Evolutionary conservation across 2,797 vertebrate species (phyloP), one percentile per base, ranked within the genome.

Genomic region (Parauchenoglanis punctatus): DNA sequence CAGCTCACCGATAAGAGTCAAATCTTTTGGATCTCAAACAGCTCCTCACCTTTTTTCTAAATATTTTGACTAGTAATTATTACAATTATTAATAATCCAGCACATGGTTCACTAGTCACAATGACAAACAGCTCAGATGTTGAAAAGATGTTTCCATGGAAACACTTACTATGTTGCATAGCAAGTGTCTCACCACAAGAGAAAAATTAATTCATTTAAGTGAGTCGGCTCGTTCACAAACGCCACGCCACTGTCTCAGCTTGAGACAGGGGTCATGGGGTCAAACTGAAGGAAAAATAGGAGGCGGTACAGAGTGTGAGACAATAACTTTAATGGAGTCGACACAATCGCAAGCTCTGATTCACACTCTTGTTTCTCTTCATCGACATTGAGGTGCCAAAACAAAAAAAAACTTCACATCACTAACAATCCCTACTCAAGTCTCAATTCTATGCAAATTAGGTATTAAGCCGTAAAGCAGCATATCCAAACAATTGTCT

Each of bases 311-410:
- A 28, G 52, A 44, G 81, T 17, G 7, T 4, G 23, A 35, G 58
- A 89, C 85, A 81, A 88, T 84, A 56, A 52, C 84, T 88, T 90
- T 89, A 91, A 91, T 89, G 85, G 80, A 91, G 88, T 87, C 67
- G 15, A n/a, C 6, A 13, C 61, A 65, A 54, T 78, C 52, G 70
- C 67, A 81, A 61, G 86, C 82, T 61, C 72, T 40, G 56, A 56
- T 82, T 73, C 82, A 85, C 83, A 81, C 76, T 17, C 31, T 83
- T 82, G 81, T 67, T 83, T 31, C 46, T 18, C 25, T 20, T 25
- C 17, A 31, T 54, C 18, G 20, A 58, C 76, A 17, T 44, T 2
- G 23, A 49, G 35, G 25, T 75, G 72, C 25, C 49, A n/a, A n/a
- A 56, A 54, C 52, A 17, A 76, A 46, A 52, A 20, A 54, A 56